phyloP scores from a whole-genome alignment of 2,888 invertebrate genomes.

The Deilephila elpenor region DNA sequence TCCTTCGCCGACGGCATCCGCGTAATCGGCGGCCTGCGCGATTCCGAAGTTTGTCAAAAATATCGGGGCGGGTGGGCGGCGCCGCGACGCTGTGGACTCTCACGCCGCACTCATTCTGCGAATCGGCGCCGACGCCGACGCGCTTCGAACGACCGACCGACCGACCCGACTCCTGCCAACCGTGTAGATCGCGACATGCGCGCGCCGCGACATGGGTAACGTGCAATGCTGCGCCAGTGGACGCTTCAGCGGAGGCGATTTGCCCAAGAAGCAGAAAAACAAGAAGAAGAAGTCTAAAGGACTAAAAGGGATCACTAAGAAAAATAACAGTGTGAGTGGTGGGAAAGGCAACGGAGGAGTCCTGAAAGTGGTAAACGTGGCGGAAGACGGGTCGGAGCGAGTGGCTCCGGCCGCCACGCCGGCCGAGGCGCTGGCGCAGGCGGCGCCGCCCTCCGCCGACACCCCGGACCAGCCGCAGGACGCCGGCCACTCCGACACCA shows the following conservation, averaged over 20 bases:
- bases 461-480: conserved; percentile 42
- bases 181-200: conserved; percentile 80
- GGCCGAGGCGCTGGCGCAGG: conserved; percentile 58
- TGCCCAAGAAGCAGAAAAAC: conserved; percentile 68
- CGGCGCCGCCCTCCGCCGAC: conserved; percentile 54
- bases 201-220: conserved; percentile 81
- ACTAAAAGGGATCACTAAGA: conserved; percentile 63
- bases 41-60: conserved; percentile 77
- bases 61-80: conserved; percentile 77
- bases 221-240: conserved; percentile 84
- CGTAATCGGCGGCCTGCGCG: conserved; percentile 81
- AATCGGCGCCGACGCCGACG: conserved; percentile 83
- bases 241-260: conserved; percentile 73
- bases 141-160: conserved; percentile 83
- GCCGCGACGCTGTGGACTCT: conserved; percentile 70
- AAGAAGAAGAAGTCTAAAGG: conserved; percentile 62
- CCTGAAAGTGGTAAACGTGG: conserved; percentile 69
- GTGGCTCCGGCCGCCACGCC: conserved; percentile 67
- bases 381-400: conserved; percentile 69
- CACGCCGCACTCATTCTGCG: conserved; percentile 77
- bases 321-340: conserved; percentile 72
- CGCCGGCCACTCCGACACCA: conserved; percentile 39
- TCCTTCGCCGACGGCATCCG: conserved; percentile 82
- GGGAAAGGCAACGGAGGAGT: conserved; percentile 66
- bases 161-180: conserved; percentile 77